Evolutionary conservation across 1,140 invertebrate species (phyloP).

Genomic region (Drosophila jambulina): DNA sequence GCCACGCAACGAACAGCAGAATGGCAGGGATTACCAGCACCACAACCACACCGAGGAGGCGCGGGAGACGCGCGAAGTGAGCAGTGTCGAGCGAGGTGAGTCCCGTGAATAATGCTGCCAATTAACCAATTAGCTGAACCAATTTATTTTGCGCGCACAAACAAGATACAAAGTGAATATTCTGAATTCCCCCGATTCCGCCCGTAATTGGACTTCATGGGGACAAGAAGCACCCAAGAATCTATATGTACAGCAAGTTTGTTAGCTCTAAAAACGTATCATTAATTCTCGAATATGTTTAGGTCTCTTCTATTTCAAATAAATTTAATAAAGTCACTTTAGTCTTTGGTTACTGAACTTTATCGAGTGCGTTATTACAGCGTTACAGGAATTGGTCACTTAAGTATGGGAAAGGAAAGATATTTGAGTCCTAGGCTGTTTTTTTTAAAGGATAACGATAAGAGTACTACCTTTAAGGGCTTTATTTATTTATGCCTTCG

Average conservation of each 20-base stretch:
- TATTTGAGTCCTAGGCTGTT: background rate
- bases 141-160: constrained; percentile 40
- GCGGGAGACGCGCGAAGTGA: constrained; percentile 80
- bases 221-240: constrained; percentile 28
- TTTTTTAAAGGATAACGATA: background rate
- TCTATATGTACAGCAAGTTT: constrained; percentile 43
- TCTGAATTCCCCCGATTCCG: constrained; percentile 16
- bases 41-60: constrained; percentile 82
- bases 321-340: constrained; percentile 23
- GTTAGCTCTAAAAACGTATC: constrained; percentile 36
- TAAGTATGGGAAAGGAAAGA: background rate
- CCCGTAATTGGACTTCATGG: constrained; percentile 23
- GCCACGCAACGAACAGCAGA: constrained; percentile 78
- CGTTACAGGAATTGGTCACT: background rate
- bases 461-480: background rate
- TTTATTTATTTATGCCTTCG: background rate
- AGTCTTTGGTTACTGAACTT: constrained; percentile 11
- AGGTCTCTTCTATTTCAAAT: constrained; percentile 20
- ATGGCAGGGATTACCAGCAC: constrained; percentile 77
- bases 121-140: constrained; percentile 57
- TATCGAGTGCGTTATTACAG: constrained; percentile 1
- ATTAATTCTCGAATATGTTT: constrained; percentile 23
- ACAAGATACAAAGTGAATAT: constrained; percentile 48
- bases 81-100: constrained; percentile 83
- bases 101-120: constrained; percentile 42